These are phyloP conservation scores for Halocynthia aurantium DNA, from an alignment of 23 tunicate genomes.

Conservation along the genomic window DNA sequence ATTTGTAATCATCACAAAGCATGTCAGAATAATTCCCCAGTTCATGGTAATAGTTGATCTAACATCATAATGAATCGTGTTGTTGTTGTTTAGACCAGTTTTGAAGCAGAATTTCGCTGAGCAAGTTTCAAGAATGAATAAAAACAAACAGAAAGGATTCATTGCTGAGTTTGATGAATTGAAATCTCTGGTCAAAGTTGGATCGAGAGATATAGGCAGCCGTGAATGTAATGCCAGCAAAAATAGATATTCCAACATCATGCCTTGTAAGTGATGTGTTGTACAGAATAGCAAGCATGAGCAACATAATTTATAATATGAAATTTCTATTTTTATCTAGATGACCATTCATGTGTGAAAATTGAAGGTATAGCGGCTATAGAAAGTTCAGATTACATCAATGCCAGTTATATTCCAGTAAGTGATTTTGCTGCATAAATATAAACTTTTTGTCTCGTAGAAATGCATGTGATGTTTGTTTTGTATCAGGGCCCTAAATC, in stretches of 20 bases:
- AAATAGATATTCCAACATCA: slow-evolving; percentile 36
- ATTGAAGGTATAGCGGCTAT: slow-evolving; percentile 34
- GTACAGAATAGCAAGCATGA: not conserved
- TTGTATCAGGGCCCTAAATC: slow-evolving; percentile 34
- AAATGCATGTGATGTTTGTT: not conserved
- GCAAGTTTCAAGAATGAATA: slow-evolving; percentile 33
- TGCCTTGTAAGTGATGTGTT: slow-evolving; percentile 49
- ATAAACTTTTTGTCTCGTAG: not conserved
- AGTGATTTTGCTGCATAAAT: slow-evolving; percentile 7
- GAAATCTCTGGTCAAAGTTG: slow-evolving; percentile 19
- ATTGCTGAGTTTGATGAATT: slow-evolving; percentile 54
- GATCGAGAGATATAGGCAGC: slow-evolving; percentile 38
- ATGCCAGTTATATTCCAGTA: slow-evolving; percentile 63
- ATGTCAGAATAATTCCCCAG: too few relatives aligned
- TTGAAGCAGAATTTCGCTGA: slow-evolving; percentile 21
- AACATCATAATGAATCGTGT: too few relatives aligned
- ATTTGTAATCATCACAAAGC: too few relatives aligned
- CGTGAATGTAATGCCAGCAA: slow-evolving; percentile 40
- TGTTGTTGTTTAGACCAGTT: slow-evolving; percentile 32
- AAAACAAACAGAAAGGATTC: slow-evolving; percentile 60
- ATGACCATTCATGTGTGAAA: slow-evolving; percentile 53
- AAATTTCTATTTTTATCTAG: slow-evolving; percentile 18
- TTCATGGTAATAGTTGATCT: too few relatives aligned
- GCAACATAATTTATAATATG: not conserved
- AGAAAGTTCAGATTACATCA: slow-evolving; percentile 72